Evolutionary conservation across 2,888 invertebrate genomes (phyloP).

Genomic region (Troglohyphantes excavatus): DNA sequence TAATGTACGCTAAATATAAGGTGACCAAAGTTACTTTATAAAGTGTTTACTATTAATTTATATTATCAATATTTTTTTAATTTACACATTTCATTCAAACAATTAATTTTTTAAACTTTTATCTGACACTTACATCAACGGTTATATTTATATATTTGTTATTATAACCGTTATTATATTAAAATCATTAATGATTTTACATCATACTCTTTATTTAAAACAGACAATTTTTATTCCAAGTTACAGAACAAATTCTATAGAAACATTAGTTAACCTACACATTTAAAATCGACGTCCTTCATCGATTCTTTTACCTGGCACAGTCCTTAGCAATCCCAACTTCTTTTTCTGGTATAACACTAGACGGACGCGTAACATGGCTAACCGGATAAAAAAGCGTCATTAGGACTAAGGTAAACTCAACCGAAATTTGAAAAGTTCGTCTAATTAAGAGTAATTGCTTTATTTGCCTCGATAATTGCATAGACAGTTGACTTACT

Average conservation of each 20-base stretch:
- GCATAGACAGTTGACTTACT: background rate
- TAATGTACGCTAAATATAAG: no score
- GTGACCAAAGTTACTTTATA: no score
- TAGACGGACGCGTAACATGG: background rate
- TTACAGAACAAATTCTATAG: background rate
- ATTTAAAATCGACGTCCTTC: background rate
- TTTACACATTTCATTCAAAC: no score
- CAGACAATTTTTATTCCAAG: no score
- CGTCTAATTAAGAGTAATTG: slow-evolving; percentile 5
- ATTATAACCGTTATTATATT: no score
- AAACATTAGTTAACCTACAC: background rate
- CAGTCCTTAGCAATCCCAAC: background rate
- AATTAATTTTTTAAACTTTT: no score
- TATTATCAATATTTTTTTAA: no score
- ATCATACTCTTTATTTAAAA: no score
- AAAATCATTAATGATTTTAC: no score
- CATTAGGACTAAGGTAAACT: background rate
- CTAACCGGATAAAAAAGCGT: background rate
- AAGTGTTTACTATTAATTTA: no score
- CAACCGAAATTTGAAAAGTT: background rate
- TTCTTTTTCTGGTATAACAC: background rate
- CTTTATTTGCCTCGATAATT: slow-evolving; percentile 4
- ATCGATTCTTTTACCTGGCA: background rate
- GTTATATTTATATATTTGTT: no score
- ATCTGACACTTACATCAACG: no score